Evolutionary conservation across 2,888 invertebrate genomes (phyloP).

Genomic region (Melanostoma scalare): DNA sequence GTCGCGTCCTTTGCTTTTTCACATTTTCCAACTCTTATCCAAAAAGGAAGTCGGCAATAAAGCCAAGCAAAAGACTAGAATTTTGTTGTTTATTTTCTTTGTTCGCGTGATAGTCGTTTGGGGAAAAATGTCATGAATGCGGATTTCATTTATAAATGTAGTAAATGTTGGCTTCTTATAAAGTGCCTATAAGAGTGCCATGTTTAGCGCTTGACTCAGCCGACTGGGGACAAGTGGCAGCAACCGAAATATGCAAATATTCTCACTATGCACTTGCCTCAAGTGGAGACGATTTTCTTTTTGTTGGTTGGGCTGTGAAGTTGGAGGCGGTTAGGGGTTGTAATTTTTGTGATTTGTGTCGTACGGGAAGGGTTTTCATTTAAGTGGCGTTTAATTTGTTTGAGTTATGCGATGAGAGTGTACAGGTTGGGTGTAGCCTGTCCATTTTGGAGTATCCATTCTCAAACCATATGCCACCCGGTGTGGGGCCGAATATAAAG

Average conservation of each 20-base stretch:
- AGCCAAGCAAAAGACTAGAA: slow-evolving; percentile 59
- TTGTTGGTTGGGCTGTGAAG: background rate
- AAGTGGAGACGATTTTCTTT: slow-evolving; percentile 13
- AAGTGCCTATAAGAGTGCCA: slow-evolving; percentile 15
- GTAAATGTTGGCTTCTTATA: slow-evolving; percentile 13
- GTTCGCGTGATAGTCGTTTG: slow-evolving; percentile 57
- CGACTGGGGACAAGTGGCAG: slow-evolving; percentile 37
- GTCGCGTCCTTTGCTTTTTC: background rate
- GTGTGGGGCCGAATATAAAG: too few species aligned
- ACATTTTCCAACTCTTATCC: background rate
- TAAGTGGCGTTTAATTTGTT: slow-evolving; percentile 68
- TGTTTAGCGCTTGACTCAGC: slow-evolving; percentile 19
- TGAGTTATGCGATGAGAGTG: background rate
- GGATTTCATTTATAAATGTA: slow-evolving; percentile 48
- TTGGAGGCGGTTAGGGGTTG: slow-evolving; percentile 1
- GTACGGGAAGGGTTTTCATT: slow-evolving; percentile 15
- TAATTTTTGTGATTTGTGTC: slow-evolving; percentile 8
- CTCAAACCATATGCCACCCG: too few species aligned
- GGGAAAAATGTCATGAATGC: slow-evolving; percentile 57
- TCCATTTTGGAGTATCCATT: too few species aligned
- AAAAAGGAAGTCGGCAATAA: slow-evolving; percentile 71
- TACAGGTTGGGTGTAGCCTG: too few species aligned
- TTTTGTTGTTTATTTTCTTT: slow-evolving; percentile 67
- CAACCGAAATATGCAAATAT: slow-evolving; percentile 57
- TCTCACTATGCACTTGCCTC: slow-evolving; percentile 15